Evolutionary conservation across 1,140 invertebrate species (phyloP), one percentile per base, ranked within the genome.

Genomic region (Conus betulinus): DNA sequence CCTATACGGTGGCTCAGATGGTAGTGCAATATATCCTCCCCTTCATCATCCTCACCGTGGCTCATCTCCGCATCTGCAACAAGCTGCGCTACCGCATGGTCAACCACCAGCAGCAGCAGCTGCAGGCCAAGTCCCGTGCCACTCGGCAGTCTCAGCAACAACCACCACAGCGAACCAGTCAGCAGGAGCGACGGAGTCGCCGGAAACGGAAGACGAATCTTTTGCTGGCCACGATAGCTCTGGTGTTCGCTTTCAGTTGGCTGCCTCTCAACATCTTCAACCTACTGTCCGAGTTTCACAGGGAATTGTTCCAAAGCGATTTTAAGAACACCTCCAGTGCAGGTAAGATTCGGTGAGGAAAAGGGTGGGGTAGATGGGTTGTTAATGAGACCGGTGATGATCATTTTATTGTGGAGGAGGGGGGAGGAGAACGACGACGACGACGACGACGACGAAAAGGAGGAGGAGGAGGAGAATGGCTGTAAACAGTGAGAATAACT

Each of bases 181-280:
- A 87, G 25, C 15, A 90, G 71, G 85, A 87, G 25, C 63, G 92
- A 52, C 87, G 94, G 25, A 90, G 89, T 60, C 67, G 96, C 96
- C 96, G 97, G 10, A 97, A 98, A 89, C 96, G 97, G 91, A 97
- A 97, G 92, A 98, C 98, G 51, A 98, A 98, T 95, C 96, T 97
- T 8, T 96, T 98, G 2, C 95, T 98, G 0, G 96, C 97, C 84
- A 97, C 97, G n/a, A 98, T 98, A 88, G 97, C 97, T 7, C 95
- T 98, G 10, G 98, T 98, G 4, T 98, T 98, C 94, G 97, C 97
- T 0, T 96, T 98, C 25, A 98, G 97, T 90, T 98, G 98, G 98
- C 93, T 98, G 91, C 98, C 98, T 0, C 94, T 98, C 79, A 98
- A 98, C 94, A 96, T 98, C 5, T 97, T 97, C 94, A 98, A 98